These are phyloP conservation scores for Cephus runcator DNA, from an alignment of 2,888 invertebrate genomes.

Conservation along the genomic window DNA sequence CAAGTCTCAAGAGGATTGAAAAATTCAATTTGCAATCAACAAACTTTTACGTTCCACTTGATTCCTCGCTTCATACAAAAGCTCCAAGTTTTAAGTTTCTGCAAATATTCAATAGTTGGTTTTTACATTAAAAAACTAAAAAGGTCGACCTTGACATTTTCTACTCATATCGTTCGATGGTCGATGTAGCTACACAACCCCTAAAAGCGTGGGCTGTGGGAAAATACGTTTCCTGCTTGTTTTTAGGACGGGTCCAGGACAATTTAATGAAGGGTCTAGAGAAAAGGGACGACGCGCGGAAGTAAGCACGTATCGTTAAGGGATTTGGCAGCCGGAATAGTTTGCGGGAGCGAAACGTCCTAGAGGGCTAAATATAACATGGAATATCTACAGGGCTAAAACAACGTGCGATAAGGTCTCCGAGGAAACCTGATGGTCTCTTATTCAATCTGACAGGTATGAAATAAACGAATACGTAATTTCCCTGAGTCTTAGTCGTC, in stretches of 20 bases:
- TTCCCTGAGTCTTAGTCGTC: neutral
- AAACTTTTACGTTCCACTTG: neutral
- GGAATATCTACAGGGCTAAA: neutral
- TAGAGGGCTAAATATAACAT: neutral
- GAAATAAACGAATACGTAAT: neutral
- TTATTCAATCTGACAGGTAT: neutral
- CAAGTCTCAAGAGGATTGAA: neutral
- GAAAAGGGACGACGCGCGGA: neutral
- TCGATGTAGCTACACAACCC: neutral
- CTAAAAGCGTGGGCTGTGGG: neutral
- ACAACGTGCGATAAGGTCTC: neutral
- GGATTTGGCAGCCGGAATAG: neutral
- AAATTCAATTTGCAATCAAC: neutral
- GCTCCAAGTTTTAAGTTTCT: neutral
- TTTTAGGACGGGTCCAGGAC: neutral
- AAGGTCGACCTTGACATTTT: neutral
- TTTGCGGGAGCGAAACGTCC: neutral
- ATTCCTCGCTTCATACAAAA: neutral
- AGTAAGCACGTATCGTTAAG: neutral
- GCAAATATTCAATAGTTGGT: neutral
- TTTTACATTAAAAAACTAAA: neutral
- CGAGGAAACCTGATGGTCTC: neutral
- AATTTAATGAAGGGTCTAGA: neutral
- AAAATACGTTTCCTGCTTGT: neutral
- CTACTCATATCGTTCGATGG: neutral